A percentile compares a stretch with the other conserved stretches of the same genome.
Evolutionary conservation across 2,888 invertebrate genomes (phyloP).

Genomic region (Epinotia brunnichana): DNA sequence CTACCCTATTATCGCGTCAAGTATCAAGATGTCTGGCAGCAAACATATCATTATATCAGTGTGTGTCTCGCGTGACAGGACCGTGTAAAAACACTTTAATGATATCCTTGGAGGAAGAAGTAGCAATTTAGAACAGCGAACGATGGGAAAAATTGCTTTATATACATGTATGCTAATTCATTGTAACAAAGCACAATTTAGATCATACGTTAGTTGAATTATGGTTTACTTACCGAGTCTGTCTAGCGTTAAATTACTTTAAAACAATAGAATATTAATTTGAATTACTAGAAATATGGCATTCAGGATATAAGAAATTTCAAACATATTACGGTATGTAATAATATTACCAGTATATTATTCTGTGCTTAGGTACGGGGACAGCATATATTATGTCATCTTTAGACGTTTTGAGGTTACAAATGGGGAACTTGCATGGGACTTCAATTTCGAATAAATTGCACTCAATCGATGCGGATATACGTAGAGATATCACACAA

Average conservation of each 20-base stretch:
- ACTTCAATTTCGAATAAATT: too few relatives aligned
- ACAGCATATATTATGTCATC: background rate
- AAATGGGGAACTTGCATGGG: too few relatives aligned
- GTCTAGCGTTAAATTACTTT: conserved; percentile 4
- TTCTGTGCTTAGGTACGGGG: background rate
- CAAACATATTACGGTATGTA: background rate
- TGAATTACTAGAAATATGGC: background rate
- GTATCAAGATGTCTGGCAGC: conserved; percentile 20
- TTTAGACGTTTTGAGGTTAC: background rate
- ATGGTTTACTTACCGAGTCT: background rate
- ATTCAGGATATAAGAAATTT: background rate
- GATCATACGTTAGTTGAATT: background rate
- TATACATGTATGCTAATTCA: conserved; percentile 30
- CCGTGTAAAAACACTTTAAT: conserved; percentile 40
- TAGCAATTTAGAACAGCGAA: conserved; percentile 25
- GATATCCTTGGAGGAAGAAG: conserved; percentile 35
- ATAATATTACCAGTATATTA: too few relatives aligned
- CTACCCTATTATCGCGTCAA: conserved; percentile 10
- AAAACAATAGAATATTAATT: conserved; percentile 20
- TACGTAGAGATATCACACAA: too few relatives aligned
- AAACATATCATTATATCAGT: conserved; percentile 35
- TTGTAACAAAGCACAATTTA: conserved; percentile 18
- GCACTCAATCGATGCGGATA: too few relatives aligned
- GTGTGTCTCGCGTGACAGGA: conserved; percentile 32
- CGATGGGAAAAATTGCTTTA: conserved; percentile 35